These are phyloP conservation scores for Pluvianellus socialis DNA, from an alignment of 2,113 vertebrate species.

Conservation along the genomic window DNA sequence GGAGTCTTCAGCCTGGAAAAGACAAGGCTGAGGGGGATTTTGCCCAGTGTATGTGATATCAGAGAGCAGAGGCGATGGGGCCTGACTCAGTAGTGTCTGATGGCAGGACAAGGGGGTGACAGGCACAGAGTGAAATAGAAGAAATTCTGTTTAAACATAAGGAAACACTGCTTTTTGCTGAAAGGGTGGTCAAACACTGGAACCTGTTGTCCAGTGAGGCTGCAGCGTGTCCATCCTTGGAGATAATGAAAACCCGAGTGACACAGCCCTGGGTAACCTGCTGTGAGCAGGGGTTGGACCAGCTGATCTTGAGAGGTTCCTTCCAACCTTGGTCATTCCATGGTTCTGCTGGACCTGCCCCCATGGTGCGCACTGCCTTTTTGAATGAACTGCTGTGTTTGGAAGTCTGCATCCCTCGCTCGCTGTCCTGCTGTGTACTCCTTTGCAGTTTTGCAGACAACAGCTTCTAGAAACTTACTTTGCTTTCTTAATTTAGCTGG, in stretches of 20 bases:
- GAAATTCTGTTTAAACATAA: background rate
- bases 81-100: background rate
- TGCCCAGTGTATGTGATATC: background rate
- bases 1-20: background rate
- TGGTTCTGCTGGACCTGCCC: background rate
- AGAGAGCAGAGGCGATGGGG: background rate
- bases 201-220: background rate
- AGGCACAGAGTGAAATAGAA: background rate
- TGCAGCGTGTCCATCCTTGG: background rate
- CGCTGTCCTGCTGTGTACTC: rapidly evolving
- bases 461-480: rapidly evolving
- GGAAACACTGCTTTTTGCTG: background rate
- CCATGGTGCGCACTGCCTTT: rapidly evolving
- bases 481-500: background rate
- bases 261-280: background rate
- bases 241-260: background rate
- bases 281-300: background rate
- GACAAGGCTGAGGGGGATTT: background rate
- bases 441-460: background rate
- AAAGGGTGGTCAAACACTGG: background rate
- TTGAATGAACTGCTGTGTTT: background rate
- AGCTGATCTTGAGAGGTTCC: background rate
- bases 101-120: background rate
- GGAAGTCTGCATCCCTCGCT: background rate
- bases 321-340: background rate